phyloP scores from a whole-genome alignment of 2,797 vertebrate genomes.

The Scarus forsteni region DNA sequence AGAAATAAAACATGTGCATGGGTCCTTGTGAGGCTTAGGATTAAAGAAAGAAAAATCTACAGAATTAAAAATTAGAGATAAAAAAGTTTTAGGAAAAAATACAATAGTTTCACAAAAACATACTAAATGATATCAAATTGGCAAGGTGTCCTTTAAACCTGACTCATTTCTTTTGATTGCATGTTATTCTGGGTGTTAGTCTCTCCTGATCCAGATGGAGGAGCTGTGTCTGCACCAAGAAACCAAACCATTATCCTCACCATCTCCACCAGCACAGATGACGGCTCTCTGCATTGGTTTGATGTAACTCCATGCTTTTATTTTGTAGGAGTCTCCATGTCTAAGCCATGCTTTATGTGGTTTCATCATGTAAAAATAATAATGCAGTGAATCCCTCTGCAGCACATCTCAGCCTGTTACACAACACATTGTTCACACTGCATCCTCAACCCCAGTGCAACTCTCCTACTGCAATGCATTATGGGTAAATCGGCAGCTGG shows the following conservation, averaged over 20 bases:
- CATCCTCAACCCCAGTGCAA: slow-evolving; percentile 29
- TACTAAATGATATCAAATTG: not conserved
- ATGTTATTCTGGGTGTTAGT: slow-evolving; percentile 45
- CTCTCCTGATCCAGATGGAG: slow-evolving; percentile 75
- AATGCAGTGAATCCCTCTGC: not conserved
- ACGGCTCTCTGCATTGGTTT: not conserved
- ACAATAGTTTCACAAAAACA: not conserved
- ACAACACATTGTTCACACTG: slow-evolving; percentile 25
- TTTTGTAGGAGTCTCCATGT: slow-evolving; percentile 10
- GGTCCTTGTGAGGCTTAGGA: no score
- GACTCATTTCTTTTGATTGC: not conserved
- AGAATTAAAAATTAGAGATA: no score
- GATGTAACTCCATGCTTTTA: not conserved
- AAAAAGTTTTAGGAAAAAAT: not conserved
- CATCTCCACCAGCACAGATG: slow-evolving; percentile 3
- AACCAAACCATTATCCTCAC: slow-evolving; percentile 35
- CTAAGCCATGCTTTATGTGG: not conserved
- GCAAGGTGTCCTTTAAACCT: not conserved
- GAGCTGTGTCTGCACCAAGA: slow-evolving; percentile 76
- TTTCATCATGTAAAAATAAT: not conserved
- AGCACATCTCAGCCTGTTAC: slow-evolving; percentile 8
- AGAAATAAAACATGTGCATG: no score
- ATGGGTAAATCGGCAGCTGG: slow-evolving; percentile 29
- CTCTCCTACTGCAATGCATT: slow-evolving; percentile 37
- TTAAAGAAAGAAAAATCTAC: no score